Evolutionary conservation across 1,140 invertebrate species (phyloP).

Genomic region (Diorhabda carinulata): DNA sequence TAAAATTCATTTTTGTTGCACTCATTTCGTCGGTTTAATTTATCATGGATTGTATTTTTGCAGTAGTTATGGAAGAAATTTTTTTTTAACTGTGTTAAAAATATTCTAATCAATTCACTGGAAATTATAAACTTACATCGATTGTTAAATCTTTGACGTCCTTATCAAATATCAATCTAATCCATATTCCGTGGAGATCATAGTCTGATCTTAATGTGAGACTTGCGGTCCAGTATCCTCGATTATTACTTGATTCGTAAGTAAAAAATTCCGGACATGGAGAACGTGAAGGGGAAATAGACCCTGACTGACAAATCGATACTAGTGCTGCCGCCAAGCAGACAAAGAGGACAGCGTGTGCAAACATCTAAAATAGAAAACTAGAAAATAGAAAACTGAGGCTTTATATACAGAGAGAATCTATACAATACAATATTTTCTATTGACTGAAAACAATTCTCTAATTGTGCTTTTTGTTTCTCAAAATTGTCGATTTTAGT

Average conservation of each 20-base stretch:
- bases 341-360: neutral
- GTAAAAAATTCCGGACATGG: constrained; percentile 25
- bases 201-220: constrained; percentile 17
- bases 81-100: neutral
- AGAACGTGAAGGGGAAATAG: constrained; percentile 1
- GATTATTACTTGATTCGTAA: constrained; percentile 23
- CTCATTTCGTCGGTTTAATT: no score
- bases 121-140: constrained; percentile 25
- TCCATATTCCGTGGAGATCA: constrained; percentile 25
- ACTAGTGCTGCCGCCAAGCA: constrained; percentile 12
- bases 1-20: no score
- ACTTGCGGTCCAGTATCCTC: constrained; percentile 21
- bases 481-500: no score
- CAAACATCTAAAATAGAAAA: constrained; percentile 7
- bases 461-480: no score
- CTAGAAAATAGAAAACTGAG: neutral
- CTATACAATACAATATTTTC: no score
- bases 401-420: no score
- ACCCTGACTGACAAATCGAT: constrained; percentile 3
- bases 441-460: no score
- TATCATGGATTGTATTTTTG: no score
- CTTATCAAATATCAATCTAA: constrained; percentile 26
- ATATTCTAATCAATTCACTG: neutral
- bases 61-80: neutral
- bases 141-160: constrained; percentile 16